Evolutionary conservation across 92 coral and sea anemone species (phyloP).

Genomic region (Plumapathes pennacea): DNA sequence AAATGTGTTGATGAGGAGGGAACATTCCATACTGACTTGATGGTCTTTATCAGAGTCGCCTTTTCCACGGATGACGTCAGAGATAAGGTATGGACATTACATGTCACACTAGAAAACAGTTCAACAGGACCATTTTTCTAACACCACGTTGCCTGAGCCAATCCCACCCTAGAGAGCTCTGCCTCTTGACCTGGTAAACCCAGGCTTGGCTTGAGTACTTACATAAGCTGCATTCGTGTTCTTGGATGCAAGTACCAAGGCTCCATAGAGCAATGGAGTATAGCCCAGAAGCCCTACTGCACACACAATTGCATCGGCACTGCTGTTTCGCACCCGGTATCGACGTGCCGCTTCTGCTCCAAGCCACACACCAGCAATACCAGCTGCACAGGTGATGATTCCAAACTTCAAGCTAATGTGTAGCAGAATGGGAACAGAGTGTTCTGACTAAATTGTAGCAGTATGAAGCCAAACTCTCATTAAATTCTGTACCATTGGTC

Average conservation of each 20-base stretch:
- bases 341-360: slow-evolving; percentile 89
- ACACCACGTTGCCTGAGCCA: too few species aligned
- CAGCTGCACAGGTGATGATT: slow-evolving; percentile 79
- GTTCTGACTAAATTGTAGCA: too few species aligned
- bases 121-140: too few species aligned
- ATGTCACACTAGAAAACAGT: too few species aligned
- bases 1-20: slow-evolving; percentile 74
- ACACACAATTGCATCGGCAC: slow-evolving; percentile 93
- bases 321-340: slow-evolving; percentile 60
- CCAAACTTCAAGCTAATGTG: slow-evolving; percentile 86
- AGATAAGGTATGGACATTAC: too few species aligned
- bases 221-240: slow-evolving; percentile 71
- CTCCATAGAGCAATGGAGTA: slow-evolving; percentile 69
- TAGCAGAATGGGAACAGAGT: not conserved
- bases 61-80: slow-evolving; percentile 72
- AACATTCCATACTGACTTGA: slow-evolving; percentile 73
- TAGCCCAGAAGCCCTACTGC: slow-evolving; percentile 74
- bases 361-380: slow-evolving; percentile 89
- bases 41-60: slow-evolving; percentile 14
- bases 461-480: too few species aligned
- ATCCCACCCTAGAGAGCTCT: too few species aligned
- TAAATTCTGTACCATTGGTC: too few species aligned
- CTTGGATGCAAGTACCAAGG: slow-evolving; percentile 64
- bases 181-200: too few species aligned
- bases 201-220: too few species aligned